Percentiles rank a stretch among this genome's conserved stretches.
These are phyloP conservation scores for Crocuta crocuta DNA, from an alignment of 2,113 vertebrate genomes.

Conservation along the genomic window DNA sequence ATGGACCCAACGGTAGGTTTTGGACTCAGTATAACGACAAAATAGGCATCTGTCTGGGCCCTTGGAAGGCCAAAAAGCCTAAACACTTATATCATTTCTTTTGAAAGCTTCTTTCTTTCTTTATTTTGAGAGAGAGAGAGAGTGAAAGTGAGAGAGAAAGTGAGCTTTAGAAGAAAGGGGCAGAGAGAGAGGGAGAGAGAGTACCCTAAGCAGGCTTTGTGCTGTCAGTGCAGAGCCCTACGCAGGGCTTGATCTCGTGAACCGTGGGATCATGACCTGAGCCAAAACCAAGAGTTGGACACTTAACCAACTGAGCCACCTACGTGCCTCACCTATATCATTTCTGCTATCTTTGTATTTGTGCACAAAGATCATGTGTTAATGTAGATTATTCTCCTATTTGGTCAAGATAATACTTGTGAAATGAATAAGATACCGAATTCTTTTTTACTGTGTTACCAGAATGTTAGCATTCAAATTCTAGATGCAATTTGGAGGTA, in stretches of 20 bases:
- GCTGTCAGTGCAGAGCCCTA: too few relatives aligned
- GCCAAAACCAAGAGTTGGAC: too few relatives aligned
- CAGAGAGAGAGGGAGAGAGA: too few relatives aligned
- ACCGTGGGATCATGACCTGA: too few relatives aligned
- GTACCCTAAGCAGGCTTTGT: too few relatives aligned
- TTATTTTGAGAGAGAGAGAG: too few relatives aligned
- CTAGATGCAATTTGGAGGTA: neutral
- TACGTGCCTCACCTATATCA: neutral
- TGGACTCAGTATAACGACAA: neutral
- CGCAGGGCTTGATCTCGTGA: too few relatives aligned
- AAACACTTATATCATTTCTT: neutral
- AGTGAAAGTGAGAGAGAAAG: too few relatives aligned
- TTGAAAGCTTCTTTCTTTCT: too few relatives aligned
- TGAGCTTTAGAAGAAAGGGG: too few relatives aligned
- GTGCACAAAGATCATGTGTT: neutral
- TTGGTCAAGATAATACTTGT: conserved; percentile 34
- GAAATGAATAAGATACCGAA: conserved; percentile 32
- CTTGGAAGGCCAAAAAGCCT: neutral
- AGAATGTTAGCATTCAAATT: conserved; percentile 49
- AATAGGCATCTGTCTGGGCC: neutral
- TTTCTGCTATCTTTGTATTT: neutral
- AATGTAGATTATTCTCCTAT: neutral
- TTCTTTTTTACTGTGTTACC: conserved; percentile 26
- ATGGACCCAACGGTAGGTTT: neutral
- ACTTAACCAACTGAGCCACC: too few relatives aligned